Evolutionary conservation across 2,113 vertebrate genomes (phyloP).

Genomic region (Gavialis gangeticus): DNA sequence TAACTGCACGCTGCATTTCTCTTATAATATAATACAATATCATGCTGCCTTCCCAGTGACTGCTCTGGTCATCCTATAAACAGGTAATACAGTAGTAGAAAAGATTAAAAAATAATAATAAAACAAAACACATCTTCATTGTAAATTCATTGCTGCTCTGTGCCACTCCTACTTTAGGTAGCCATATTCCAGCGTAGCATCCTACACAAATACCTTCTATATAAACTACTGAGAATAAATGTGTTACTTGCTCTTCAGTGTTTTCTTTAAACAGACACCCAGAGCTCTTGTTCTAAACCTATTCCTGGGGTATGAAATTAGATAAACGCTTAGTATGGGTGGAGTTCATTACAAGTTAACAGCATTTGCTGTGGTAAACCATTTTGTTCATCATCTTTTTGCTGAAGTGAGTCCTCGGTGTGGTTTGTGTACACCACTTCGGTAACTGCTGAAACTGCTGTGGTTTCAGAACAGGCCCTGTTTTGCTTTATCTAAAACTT

Average conservation of each 20-base stretch:
- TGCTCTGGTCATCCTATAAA: too few species aligned
- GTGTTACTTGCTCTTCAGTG: background rate
- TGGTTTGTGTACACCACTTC: conserved; percentile 83
- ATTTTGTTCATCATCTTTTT: conserved; percentile 76
- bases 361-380: conserved; percentile 79
- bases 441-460: conserved; percentile 87
- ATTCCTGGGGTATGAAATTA: conserved; percentile 44
- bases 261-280: background rate
- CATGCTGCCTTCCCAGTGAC: too few species aligned
- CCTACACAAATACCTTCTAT: background rate
- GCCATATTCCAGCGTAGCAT: background rate
- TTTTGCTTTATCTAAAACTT: conserved; percentile 73
- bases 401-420: conserved; percentile 78
- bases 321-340: conserved; percentile 69
- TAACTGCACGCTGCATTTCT: background rate
- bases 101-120: background rate
- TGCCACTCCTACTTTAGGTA: accelerated
- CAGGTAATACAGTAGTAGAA: background rate
- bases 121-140: background rate
- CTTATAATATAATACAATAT: accelerated
- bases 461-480: conserved; percentile 80
- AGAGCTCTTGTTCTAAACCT: conserved; percentile 4
- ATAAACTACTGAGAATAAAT: background rate
- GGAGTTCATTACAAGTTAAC: conserved; percentile 67
- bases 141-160: background rate